These are phyloP conservation scores for Neotragus moschatus DNA, from an alignment of 2,113 vertebrate species.

Conservation along the genomic window DNA sequence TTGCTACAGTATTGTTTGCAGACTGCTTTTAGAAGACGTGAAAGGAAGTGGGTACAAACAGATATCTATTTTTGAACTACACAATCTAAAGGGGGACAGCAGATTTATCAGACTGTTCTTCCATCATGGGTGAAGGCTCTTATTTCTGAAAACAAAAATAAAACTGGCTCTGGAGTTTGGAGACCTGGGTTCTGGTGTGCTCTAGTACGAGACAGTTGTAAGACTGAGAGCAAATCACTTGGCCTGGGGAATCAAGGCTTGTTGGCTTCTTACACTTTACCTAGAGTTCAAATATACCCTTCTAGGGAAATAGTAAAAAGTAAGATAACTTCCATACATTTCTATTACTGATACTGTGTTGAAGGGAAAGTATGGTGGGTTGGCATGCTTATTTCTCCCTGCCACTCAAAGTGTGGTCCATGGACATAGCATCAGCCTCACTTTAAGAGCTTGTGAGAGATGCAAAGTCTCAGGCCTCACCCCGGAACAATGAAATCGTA, in stretches of 20 bases:
- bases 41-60: not conserved
- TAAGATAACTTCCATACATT: not conserved
- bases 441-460: not conserved
- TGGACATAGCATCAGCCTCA: not conserved
- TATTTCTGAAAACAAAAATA: not conserved
- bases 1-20: not conserved
- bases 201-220: not conserved
- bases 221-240: not conserved
- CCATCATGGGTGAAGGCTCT: not conserved
- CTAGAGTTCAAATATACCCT: not conserved
- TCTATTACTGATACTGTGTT: not conserved
- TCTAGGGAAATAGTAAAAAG: not conserved
- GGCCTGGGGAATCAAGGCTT: not conserved
- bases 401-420: not conserved
- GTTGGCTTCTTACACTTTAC: not conserved
- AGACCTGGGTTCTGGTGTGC: not conserved
- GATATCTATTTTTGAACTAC: not conserved
- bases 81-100: not conserved
- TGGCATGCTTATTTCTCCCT: not conserved
- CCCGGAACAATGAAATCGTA: not conserved
- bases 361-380: not conserved
- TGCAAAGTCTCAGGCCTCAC: not conserved
- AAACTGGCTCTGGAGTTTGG: not conserved
- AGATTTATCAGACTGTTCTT: not conserved
- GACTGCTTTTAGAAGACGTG: not conserved